phyloP scores from a whole-genome alignment of 1,140 invertebrate species.

The Caerostris extrusa region DNA sequence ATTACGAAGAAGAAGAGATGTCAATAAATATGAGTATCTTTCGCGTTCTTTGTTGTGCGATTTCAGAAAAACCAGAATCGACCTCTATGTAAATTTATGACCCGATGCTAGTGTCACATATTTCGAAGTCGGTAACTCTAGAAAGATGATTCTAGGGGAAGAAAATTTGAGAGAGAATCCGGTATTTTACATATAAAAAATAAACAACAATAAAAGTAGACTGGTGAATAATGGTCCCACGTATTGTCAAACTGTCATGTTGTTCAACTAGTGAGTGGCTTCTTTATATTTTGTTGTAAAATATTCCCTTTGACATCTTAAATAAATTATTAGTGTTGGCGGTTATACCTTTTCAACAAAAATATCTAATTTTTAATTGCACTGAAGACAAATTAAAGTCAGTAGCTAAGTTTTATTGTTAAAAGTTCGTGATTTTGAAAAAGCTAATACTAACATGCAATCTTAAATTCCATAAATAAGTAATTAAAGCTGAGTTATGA shows the following conservation, averaged over 20 bases:
- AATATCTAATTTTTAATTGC: background rate
- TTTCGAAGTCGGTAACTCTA: constrained; percentile 9
- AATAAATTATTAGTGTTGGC: background rate
- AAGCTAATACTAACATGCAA: background rate
- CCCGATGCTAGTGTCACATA: constrained; percentile 61
- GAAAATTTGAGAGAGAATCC: constrained; percentile 29
- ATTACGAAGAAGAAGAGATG: constrained; percentile 51
- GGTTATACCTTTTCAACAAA: background rate
- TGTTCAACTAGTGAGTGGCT: constrained; percentile 40
- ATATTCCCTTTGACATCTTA: constrained; percentile 24
- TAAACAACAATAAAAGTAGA: background rate
- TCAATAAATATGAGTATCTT: constrained; percentile 65
- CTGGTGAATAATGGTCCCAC: constrained; percentile 31
- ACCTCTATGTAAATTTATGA: constrained; percentile 66
- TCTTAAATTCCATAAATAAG: background rate
- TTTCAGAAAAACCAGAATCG: constrained; percentile 52
- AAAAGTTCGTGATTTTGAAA: background rate
- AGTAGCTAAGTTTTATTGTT: background rate
- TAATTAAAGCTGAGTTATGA: background rate
- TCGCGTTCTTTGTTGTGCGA: background rate
- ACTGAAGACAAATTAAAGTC: background rate
- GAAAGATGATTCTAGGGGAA: background rate
- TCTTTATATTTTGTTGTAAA: background rate
- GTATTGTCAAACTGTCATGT: constrained; percentile 43
- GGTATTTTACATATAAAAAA: constrained; percentile 3